Conservation (phyloP, 2,113 vertebrate species). For the Clarias magur region DNA sequence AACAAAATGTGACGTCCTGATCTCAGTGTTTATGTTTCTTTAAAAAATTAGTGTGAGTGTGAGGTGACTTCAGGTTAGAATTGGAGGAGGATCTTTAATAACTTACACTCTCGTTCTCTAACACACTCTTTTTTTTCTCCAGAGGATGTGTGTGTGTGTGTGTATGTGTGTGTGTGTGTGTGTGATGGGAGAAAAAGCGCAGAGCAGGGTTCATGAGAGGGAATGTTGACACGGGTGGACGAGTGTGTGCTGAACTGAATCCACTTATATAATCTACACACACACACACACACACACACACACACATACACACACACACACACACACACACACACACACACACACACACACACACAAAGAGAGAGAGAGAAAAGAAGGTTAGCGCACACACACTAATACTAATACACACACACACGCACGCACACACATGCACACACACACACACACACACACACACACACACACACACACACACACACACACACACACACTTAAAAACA, state of each 20-base stretch:
- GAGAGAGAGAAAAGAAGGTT: slow-evolving; percentile 49
- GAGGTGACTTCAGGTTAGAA: background rate
- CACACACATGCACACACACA: background rate
- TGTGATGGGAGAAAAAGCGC: background rate
- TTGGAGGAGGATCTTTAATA: background rate
- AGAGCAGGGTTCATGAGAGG: background rate
- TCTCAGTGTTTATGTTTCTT: background rate
- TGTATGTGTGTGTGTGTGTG: background rate
- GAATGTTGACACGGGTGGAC: background rate
- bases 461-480: slow-evolving; percentile 4
- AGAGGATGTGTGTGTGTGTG: background rate
- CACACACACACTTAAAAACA: background rate
- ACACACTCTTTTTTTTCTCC: too few relatives aligned
- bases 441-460: slow-evolving; percentile 14
- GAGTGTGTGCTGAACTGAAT: background rate
- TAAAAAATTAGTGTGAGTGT: background rate
- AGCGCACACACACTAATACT: too few relatives aligned
- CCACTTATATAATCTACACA: slow-evolving; percentile 44
- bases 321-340: background rate
- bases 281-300: background rate
- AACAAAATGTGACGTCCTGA: background rate
- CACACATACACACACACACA: background rate
- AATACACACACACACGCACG: background rate
- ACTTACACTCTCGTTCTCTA: background rate
- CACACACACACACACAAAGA: background rate